Evolutionary conservation across 2,113 vertebrate species (phyloP), one percentile per base, ranked within the genome.

Genomic region (Acrocephalus kingi): DNA sequence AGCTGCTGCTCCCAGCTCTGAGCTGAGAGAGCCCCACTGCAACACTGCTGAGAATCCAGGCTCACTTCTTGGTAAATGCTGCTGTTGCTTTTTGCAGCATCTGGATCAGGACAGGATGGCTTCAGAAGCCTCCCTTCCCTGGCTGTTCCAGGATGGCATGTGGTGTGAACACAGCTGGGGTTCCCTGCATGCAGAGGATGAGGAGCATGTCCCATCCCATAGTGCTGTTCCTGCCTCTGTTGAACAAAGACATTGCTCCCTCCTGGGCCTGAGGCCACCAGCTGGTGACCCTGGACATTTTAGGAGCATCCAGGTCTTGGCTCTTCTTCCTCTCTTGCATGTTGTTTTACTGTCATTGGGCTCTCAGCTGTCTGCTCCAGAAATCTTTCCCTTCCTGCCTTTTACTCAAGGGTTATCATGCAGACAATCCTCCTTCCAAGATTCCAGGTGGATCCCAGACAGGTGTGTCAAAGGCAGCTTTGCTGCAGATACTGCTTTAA

Each of bases 61-160:
- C 51, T 81, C 4, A 1, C 37, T 30, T 59, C 58, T 23, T 24
- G 45, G 10, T n/a, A 30, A 83, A 21, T 7, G 23, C 20, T 13
- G 56, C 56, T 35, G 33, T 56, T 72, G 58, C 52, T 63, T 55
- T 56, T 69, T 59, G 46, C 48, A 25, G 62, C 28, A 15, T 14
- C 39, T 3, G 16, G 16, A 28, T 24, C 41, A 0, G 0, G 24
- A 13, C 24, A 10, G 64, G 25, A 15, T 0, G 3, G 35, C 54
- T n/a, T 15, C 16, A 7, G 61, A 25, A 45, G 64, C 22, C 33
- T 87, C 35, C 15, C 8, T 10, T 62, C 28, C 14, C 27, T 28
- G 55, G 55, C 51, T 66, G 55, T 33, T 71, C 43, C 2, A 2
- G 31, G 45, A 37, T 20, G 49, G n/a, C 4, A 20, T 2, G 1